A percentile compares a stretch with the other conserved stretches of the same genome.
phyloP scores from a whole-genome alignment of 2,113 vertebrate species.

The Crotalus horridus region DNA sequence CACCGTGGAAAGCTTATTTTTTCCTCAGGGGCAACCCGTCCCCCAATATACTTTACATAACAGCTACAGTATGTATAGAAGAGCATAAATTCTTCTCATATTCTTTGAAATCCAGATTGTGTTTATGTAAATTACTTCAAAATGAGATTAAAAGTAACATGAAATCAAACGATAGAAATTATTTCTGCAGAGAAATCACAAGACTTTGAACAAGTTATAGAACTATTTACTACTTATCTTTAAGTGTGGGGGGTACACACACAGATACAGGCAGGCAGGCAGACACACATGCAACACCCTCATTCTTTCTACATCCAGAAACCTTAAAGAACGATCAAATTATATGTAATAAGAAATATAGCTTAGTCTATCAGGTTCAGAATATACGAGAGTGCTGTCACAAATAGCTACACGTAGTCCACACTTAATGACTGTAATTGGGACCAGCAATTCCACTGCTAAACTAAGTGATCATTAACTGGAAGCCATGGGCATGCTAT shows the following conservation, averaged over 20 bases:
- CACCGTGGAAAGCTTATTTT: slow-evolving; percentile 2
- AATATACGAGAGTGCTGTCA: not conserved
- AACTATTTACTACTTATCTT: not conserved
- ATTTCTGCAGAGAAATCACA: slow-evolving; percentile 1
- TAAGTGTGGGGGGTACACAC: not conserved
- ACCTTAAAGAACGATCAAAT: not conserved
- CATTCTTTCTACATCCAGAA: not conserved
- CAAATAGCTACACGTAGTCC: not conserved
- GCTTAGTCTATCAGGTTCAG: not conserved
- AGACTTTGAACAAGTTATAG: slow-evolving; percentile 21
- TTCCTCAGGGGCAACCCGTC: slow-evolving; percentile 23
- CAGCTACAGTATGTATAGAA: slow-evolving; percentile 29
- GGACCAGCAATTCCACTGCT: not conserved
- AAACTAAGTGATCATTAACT: not conserved
- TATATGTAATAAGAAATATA: not conserved
- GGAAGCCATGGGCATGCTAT: not conserved
- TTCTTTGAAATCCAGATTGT: slow-evolving; percentile 33
- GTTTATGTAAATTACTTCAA: slow-evolving; percentile 50
- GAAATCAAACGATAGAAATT: not conserved
- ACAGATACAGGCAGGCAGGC: not conserved
- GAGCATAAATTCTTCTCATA: slow-evolving; percentile 35
- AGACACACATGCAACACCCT: not conserved
- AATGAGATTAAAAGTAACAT: slow-evolving; percentile 18
- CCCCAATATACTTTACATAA: not conserved
- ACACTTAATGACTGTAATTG: not conserved